Conservation (phyloP, 2,888 invertebrate genomes). For the Nemotelus pantherinus region DNA sequence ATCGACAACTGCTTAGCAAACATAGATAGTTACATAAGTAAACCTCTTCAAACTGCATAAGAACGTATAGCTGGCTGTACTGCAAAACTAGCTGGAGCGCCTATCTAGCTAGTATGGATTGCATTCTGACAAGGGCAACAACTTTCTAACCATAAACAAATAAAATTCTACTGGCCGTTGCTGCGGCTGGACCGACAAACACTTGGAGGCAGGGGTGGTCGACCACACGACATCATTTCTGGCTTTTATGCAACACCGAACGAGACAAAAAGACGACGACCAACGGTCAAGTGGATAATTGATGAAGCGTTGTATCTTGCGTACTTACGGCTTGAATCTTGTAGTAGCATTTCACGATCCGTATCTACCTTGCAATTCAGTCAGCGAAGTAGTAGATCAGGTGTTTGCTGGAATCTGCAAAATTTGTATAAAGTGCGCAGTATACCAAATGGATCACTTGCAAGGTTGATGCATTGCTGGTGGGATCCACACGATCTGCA, state of each 20-base stretch:
- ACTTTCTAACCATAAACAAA: slow-evolving; percentile 46
- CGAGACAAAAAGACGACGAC: slow-evolving; percentile 30
- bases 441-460: slow-evolving; percentile 14
- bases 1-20: no score
- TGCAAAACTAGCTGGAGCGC: no score
- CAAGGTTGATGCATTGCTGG: slow-evolving; percentile 22
- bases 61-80: no score
- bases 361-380: slow-evolving; percentile 7
- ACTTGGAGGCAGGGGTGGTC: not conserved
- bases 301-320: slow-evolving; percentile 39
- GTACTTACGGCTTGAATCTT: not conserved
- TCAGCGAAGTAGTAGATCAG: slow-evolving; percentile 2
- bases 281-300: slow-evolving; percentile 31
- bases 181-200: not conserved
- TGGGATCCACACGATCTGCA: not conserved
- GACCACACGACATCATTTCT: slow-evolving; percentile 21
- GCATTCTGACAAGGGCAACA: slow-evolving; percentile 42
- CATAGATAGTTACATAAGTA: no score
- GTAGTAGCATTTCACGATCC: slow-evolving; percentile 5
- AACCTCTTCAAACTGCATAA: no score
- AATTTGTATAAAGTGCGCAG: slow-evolving; percentile 34
- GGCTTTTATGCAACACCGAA: slow-evolving; percentile 22
- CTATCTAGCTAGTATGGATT: slow-evolving; percentile 5
- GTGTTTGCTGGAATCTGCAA: slow-evolving; percentile 27
- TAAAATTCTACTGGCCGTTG: slow-evolving; percentile 21